phyloP scores from a whole-genome alignment of 2,113 vertebrate species.

The Stigmatopora argus region DNA sequence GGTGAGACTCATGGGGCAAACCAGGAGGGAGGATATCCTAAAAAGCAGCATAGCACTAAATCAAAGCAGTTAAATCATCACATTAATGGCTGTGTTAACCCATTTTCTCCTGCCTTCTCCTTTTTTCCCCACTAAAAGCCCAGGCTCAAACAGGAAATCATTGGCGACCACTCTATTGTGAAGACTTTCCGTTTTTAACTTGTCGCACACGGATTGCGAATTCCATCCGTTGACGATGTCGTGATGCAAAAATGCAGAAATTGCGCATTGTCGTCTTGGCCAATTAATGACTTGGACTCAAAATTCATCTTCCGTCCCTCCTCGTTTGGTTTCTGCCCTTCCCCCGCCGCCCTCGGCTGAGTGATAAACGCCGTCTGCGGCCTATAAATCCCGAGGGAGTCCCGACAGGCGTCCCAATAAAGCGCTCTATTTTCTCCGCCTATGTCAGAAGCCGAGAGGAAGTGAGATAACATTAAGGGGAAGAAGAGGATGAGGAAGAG shows the following conservation, averaged over 20 bases:
- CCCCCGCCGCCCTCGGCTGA: slow-evolving; percentile 47
- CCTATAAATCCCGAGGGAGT: slow-evolving; percentile 61
- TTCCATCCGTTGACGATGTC: background rate
- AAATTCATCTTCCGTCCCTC: slow-evolving; percentile 9
- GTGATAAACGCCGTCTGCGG: slow-evolving; percentile 68
- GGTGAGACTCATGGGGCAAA: slow-evolving; percentile 44
- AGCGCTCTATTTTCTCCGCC: slow-evolving; percentile 66
- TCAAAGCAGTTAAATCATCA: slow-evolving; percentile 62
- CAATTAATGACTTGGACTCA: slow-evolving; percentile 33
- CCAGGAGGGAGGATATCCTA: slow-evolving; percentile 53
- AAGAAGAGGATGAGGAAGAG: slow-evolving; percentile 26
- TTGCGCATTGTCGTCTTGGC: slow-evolving; percentile 26
- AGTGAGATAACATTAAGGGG: slow-evolving; percentile 62
- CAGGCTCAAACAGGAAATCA: slow-evolving; percentile 23
- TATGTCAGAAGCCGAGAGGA: slow-evolving; percentile 60
- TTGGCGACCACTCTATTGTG: background rate
- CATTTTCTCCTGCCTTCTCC: slow-evolving; percentile 18
- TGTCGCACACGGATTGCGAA: background rate
- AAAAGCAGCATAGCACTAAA: slow-evolving; percentile 47
- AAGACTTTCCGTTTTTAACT: background rate
- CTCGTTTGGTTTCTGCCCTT: slow-evolving; percentile 12
- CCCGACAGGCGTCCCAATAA: slow-evolving; percentile 68
- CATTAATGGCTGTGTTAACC: slow-evolving; percentile 60
- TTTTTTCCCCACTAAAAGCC: slow-evolving; percentile 51
- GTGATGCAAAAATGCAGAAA: slow-evolving; percentile 16